These are phyloP conservation scores for Sphecodes monilicornis DNA, from an alignment of 2,888 invertebrate species.

Conservation along the genomic window DNA sequence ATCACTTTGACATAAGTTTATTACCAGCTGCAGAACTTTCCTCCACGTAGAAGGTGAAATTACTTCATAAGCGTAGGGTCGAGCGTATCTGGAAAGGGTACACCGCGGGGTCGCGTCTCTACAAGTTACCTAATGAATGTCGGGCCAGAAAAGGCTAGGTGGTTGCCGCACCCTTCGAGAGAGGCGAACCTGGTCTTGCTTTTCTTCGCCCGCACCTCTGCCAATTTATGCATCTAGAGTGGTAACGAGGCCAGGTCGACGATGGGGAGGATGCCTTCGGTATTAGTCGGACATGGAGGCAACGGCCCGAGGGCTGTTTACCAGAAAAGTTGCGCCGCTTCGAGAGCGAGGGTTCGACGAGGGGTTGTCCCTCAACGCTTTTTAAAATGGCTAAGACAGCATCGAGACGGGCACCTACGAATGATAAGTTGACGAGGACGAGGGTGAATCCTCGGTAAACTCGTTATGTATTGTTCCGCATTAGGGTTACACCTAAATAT, in stretches of 20 bases:
- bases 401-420: background rate
- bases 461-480: conserved; percentile 24
- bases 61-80: conserved; percentile 71
- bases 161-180: conserved; percentile 35
- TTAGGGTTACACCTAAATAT: background rate
- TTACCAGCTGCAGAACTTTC: conserved; percentile 72
- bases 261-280: conserved; percentile 41
- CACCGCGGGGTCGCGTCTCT: conserved; percentile 58
- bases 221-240: conserved; percentile 74
- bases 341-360: conserved; percentile 27
- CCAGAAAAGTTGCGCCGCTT: conserved; percentile 25
- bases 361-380: background rate
- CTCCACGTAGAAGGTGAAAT: conserved; percentile 69
- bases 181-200: conserved; percentile 12
- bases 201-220: conserved; percentile 66
- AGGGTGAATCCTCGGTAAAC: conserved; percentile 16
- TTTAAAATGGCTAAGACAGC: conserved; percentile 32
- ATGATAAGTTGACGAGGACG: conserved; percentile 4
- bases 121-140: conserved; percentile 73
- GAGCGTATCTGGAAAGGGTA: conserved; percentile 63
- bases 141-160: conserved; percentile 56
- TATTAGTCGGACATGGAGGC: conserved; percentile 25
- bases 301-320: conserved; percentile 25
- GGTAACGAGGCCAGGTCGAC: conserved; percentile 65
- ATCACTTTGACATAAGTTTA: conserved; percentile 69